Percentiles rank a stretch among this genome's conserved stretches.
Conservation (phyloP, 2,888 invertebrate species). For the Yponomeuta cagnagella region DNA sequence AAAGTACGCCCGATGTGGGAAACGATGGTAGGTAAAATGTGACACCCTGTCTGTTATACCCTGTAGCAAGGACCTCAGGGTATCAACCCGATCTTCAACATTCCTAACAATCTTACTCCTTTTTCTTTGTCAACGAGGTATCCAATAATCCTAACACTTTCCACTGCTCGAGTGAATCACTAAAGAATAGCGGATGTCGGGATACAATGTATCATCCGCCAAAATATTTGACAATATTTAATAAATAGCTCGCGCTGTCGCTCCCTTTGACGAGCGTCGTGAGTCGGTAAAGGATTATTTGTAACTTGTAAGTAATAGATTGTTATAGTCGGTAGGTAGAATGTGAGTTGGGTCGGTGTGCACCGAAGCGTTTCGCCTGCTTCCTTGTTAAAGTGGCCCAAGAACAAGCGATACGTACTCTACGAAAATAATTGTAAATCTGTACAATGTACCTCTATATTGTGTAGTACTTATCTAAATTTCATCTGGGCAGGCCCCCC, state of each 20-base stretch:
- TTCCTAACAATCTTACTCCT: neutral
- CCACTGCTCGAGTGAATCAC: conserved; percentile 4
- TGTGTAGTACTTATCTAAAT: no score
- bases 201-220: conserved; percentile 43
- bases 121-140: neutral
- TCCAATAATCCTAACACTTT: conserved; percentile 9
- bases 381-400: conserved; percentile 39
- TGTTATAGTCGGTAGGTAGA: conserved; percentile 39
- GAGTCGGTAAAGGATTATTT: conserved; percentile 63
- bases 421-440: no score
- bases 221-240: conserved; percentile 66
- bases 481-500: no score
- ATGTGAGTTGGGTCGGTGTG: conserved; percentile 31
- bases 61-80: neutral
- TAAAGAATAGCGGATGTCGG: conserved; percentile 21
- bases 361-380: conserved; percentile 42
- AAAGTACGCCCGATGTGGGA: no score
- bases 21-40: no score
- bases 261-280: conserved; percentile 58
- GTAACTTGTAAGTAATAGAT: conserved; percentile 34
- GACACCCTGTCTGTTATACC: neutral
- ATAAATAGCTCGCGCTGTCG: conserved; percentile 56
- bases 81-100: neutral
- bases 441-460: no score
- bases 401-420: conserved; percentile 25